These are phyloP conservation scores for Alouatta palliata DNA, from an alignment of 2,113 vertebrate species.

Conservation along the genomic window DNA sequence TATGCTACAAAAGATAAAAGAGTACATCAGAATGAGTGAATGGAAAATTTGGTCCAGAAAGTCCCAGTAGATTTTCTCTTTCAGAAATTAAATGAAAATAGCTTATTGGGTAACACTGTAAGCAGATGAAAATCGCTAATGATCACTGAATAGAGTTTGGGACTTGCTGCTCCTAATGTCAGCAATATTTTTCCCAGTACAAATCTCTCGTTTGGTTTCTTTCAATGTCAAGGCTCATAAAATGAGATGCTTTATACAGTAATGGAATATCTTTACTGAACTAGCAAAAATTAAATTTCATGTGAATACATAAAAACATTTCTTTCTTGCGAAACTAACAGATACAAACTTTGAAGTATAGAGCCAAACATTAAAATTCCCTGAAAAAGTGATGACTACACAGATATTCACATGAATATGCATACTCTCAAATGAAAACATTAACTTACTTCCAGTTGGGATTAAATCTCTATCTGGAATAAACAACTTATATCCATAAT, in stretches of 20 bases:
- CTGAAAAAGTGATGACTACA: conserved; percentile 16
- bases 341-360: background rate
- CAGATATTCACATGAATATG: background rate
- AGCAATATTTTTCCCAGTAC: background rate
- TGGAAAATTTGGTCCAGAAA: background rate
- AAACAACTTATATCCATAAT: conserved; percentile 98
- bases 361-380: conserved; percentile 33
- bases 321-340: conserved; percentile 31
- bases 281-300: conserved; percentile 23
- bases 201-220: conserved; percentile 40
- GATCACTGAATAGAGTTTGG: background rate
- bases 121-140: background rate
- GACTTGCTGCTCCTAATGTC: background rate
- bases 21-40: conserved; percentile 64
- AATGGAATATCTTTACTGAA: background rate
- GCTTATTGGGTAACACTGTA: background rate
- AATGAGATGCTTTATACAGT: conserved; percentile 17
- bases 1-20: conserved; percentile 90
- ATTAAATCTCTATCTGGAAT: conserved; percentile 99
- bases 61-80: background rate
- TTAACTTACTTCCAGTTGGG: conserved; percentile 97
- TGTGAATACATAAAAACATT: background rate
- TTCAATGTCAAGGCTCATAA: conserved; percentile 25
- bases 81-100: background rate
- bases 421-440: conserved; percentile 18